Evolutionary conservation across 2,113 vertebrate genomes (phyloP).

Genomic region (Campylomormyrus numenius): DNA sequence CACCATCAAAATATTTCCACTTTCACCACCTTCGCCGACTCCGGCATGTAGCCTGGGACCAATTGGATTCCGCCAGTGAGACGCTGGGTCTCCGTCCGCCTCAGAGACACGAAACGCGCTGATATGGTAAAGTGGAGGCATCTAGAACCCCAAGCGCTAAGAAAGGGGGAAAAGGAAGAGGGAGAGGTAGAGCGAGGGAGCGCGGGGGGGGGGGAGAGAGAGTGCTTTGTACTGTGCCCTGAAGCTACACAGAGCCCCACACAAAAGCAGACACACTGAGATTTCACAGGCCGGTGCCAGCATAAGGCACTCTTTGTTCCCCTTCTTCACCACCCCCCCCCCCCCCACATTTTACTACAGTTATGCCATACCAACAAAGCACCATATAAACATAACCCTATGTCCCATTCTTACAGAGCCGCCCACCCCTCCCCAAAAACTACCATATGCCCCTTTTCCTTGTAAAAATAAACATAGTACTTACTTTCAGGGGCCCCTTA

Average conservation of each 20-base stretch:
- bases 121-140: slow-evolving; percentile 5
- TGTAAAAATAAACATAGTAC: slow-evolving; percentile 23
- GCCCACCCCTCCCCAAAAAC: slow-evolving; percentile 9
- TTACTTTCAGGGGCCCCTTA: slow-evolving; percentile 22
- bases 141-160: slow-evolving; percentile 1
- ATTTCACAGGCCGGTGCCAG: slow-evolving; percentile 36
- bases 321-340: slow-evolving; percentile 13
- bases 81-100: neutral
- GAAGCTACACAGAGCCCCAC: neutral
- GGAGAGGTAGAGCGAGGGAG: neutral
- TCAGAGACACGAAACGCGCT: neutral
- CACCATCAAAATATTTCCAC: neutral
- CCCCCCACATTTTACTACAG: slow-evolving; percentile 28
- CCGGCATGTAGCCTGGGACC: neutral
- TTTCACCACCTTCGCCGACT: neutral
- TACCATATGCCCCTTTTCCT: neutral
- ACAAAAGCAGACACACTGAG: slow-evolving; percentile 32
- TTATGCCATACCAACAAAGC: slow-evolving; percentile 34
- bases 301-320: slow-evolving; percentile 41
- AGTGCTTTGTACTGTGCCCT: slow-evolving; percentile 11
- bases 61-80: neutral
- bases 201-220: neutral
- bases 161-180: neutral
- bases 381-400: slow-evolving; percentile 27
- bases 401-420: slow-evolving; percentile 10